Evolutionary conservation across 2,113 vertebrate species (phyloP).

Genomic region (Nesoenas mayeri): DNA sequence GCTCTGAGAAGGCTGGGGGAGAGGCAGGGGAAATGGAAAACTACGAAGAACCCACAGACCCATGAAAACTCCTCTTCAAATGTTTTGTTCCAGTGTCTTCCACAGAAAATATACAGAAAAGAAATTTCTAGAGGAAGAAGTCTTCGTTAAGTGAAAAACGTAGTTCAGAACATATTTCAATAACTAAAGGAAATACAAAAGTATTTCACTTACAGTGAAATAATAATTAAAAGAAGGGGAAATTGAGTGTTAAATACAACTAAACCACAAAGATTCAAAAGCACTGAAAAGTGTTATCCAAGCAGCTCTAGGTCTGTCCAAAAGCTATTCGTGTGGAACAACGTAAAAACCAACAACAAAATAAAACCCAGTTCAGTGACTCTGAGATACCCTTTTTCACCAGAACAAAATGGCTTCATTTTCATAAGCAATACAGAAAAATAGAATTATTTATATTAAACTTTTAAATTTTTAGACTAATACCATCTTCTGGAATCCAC

Average conservation of each 20-base stretch:
- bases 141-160: background rate
- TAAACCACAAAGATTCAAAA: background rate
- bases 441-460: background rate
- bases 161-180: background rate
- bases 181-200: background rate
- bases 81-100: background rate
- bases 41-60: background rate
- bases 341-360: background rate
- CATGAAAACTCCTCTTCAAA: background rate
- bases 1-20: background rate
- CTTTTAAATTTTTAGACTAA: background rate
- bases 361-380: background rate
- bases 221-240: background rate
- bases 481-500: background rate
- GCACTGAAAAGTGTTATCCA: background rate
- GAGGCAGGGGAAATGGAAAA: background rate
- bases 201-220: background rate
- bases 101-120: background rate
- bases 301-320: background rate
- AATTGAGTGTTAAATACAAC: background rate
- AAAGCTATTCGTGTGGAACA: background rate
- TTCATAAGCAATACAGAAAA: background rate
- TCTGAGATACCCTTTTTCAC: background rate
- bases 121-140: background rate
- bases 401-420: background rate